phyloP scores from a whole-genome alignment of 1,140 invertebrate species.

The Contarinia nasturtii region DNA sequence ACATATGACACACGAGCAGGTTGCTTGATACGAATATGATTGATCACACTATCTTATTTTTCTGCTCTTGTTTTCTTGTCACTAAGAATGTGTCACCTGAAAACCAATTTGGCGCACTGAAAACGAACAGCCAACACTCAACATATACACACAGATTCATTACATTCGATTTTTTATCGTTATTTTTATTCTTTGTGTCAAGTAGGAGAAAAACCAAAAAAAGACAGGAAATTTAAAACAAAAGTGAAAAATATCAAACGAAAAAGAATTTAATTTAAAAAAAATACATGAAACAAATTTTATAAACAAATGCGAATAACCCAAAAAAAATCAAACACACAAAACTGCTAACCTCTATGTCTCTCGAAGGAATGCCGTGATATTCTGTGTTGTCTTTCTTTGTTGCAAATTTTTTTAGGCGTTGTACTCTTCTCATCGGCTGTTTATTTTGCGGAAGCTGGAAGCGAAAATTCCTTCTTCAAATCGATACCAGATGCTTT shows the following conservation, averaged over 20 bases:
- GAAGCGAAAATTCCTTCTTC: slow-evolving; percentile 95
- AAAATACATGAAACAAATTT: not conserved
- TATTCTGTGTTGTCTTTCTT: not conserved
- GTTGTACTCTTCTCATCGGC: slow-evolving; percentile 98
- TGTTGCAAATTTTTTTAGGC: slow-evolving; percentile 56
- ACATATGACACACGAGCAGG: too few relatives aligned
- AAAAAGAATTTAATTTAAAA: not conserved
- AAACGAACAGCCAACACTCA: too few relatives aligned
- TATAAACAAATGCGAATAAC: not conserved
- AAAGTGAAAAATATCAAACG: not conserved
- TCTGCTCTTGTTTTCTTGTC: too few relatives aligned
- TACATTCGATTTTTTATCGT: too few relatives aligned
- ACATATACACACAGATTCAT: too few relatives aligned
- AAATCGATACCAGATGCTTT: slow-evolving; percentile 96
- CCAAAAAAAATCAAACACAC: not conserved
- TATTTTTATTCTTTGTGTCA: too few relatives aligned
- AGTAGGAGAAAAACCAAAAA: too few relatives aligned
- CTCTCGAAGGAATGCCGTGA: not conserved
- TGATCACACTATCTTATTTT: too few relatives aligned
- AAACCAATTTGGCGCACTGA: too few relatives aligned
- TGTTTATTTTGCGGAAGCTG: slow-evolving; percentile 97
- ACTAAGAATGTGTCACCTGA: too few relatives aligned
- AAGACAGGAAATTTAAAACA: not conserved
- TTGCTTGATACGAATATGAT: too few relatives aligned
- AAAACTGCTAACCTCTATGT: not conserved